Percentiles rank a stretch among this genome's conserved stretches.
Conservation (phyloP, 2,113 vertebrate genomes). For the Channa argus region DNA sequence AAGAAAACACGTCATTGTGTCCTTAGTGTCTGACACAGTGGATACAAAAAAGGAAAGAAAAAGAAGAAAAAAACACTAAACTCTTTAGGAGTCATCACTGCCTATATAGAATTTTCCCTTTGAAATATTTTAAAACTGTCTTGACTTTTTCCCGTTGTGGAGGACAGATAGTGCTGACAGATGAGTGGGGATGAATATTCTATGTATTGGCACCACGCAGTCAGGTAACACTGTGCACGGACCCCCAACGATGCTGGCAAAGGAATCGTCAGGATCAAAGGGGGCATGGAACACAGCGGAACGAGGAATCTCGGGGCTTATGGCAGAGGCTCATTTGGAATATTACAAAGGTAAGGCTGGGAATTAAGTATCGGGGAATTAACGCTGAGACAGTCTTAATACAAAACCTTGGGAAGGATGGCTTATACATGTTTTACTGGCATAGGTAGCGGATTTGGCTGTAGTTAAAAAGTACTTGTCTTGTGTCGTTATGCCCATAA, state of each 20-base stretch:
- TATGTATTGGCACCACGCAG: slow-evolving; percentile 56
- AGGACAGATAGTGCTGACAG: slow-evolving; percentile 52
- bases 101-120: slow-evolving; percentile 12
- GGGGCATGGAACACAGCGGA: slow-evolving; percentile 76
- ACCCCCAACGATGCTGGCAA: slow-evolving; percentile 73
- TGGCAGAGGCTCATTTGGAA: slow-evolving; percentile 77
- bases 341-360: slow-evolving; percentile 81
- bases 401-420: slow-evolving; percentile 72
- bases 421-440: slow-evolving; percentile 71
- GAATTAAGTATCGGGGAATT: slow-evolving; percentile 78
- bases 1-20: no score
- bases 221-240: slow-evolving; percentile 61
- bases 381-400: slow-evolving; percentile 74
- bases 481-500: slow-evolving; percentile 45
- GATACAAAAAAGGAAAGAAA: no score
- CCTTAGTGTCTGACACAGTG: no score
- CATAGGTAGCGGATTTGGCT: slow-evolving; percentile 68
- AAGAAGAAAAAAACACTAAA: no score
- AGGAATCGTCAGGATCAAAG: slow-evolving; percentile 80
- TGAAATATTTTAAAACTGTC: slow-evolving; percentile 41
- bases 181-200: slow-evolving; percentile 69
- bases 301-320: slow-evolving; percentile 77
- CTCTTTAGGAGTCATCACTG: not conserved
- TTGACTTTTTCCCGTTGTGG: slow-evolving; percentile 57
- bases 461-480: slow-evolving; percentile 62